Evolutionary conservation across 2,888 invertebrate genomes (phyloP), one percentile per base, ranked within the genome.

Genomic region (Tenthredo scrophulariae): DNA sequence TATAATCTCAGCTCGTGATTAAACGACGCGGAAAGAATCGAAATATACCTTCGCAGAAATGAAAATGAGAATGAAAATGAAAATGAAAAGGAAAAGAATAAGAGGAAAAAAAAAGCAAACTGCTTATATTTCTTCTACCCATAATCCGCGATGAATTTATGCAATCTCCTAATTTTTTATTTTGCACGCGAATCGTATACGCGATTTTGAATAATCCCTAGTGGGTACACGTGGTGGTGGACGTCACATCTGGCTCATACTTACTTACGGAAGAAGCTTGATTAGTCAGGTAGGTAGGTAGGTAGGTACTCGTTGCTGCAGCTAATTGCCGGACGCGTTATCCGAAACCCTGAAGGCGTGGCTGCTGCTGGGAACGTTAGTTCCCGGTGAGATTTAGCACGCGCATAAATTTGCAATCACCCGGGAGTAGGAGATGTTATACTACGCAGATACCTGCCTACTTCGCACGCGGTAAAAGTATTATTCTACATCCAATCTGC

Each of bases 401-500:
- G 80, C 18, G 80, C 80, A 80, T 80, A 80, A 80, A 80, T 80
- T 80, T 80, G 80, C 80, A 80, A 80, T 80, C 80, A 80, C 65
- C 62, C 77, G 50, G 54, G 54, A n/a, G n/a, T n/a, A 54, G 22
- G 74, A 74, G 46, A 74, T 74, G 74, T 74, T 74, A 46, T 26
- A 46, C 22, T 72, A 40, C 37, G 72, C 40, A 72, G 72, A 9
- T 54, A 54, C 54, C 54, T 62, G 62, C 62, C 62, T 62, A 62
- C 62, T 62, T 62, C 62, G 62, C 26, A 62, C 70, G 33, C 29
- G 37, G 70, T 37, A 33, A 70, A 70, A 37, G n/a, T 70, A 70
- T 70, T 62, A 37, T 70, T 70, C 33, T 70, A 67, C 67, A 26
- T 26, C 67, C 67, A 67, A 29, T 67, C 54, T 54, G 6, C 54